These are phyloP conservation scores for Drepana falcataria DNA, from an alignment of 2,888 invertebrate genomes.

Conservation along the genomic window DNA sequence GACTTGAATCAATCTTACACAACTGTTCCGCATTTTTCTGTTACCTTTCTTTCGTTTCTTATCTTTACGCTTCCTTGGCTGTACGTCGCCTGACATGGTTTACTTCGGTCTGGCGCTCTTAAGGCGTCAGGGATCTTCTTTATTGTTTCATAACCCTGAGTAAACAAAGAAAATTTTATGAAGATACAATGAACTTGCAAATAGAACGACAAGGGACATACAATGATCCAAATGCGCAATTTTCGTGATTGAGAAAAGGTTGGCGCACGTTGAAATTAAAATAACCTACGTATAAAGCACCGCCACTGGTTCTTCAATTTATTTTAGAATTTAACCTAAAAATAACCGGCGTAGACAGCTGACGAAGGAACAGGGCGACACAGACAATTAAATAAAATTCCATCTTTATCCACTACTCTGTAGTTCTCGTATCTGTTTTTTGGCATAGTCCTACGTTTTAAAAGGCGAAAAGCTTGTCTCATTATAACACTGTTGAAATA, in stretches of 20 bases:
- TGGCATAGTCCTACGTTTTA: too few species aligned
- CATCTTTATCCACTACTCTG: too few species aligned
- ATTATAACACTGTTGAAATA: too few species aligned
- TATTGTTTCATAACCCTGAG: conserved; percentile 76
- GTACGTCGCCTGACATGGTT: conserved; percentile 92
- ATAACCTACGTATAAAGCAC: conserved; percentile 67
- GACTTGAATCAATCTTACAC: too few species aligned
- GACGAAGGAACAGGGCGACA: conserved; percentile 47
- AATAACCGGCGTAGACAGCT: conserved; percentile 76
- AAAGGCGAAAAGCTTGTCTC: too few species aligned
- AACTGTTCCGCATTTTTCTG: not conserved
- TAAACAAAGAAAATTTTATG: conserved; percentile 65
- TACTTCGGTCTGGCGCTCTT: conserved; percentile 58
- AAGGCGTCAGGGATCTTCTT: conserved; percentile 56
- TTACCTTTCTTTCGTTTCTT: conserved; percentile 90
- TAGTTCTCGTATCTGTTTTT: too few species aligned
- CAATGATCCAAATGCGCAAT: conserved; percentile 65
- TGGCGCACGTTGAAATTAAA: conserved; percentile 66
- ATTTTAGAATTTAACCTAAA: conserved; percentile 77
- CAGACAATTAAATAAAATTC: not conserved
- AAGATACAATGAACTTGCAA: conserved; percentile 41
- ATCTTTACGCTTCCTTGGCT: conserved; percentile 91
- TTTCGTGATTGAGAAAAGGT: conserved; percentile 51
- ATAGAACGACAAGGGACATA: conserved; percentile 34
- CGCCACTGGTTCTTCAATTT: conserved; percentile 66